A percentile compares a stretch with the other conserved stretches of the same genome.
Evolutionary conservation across 2,113 vertebrate species (phyloP).

Genomic region (Mastomys natalensis): DNA sequence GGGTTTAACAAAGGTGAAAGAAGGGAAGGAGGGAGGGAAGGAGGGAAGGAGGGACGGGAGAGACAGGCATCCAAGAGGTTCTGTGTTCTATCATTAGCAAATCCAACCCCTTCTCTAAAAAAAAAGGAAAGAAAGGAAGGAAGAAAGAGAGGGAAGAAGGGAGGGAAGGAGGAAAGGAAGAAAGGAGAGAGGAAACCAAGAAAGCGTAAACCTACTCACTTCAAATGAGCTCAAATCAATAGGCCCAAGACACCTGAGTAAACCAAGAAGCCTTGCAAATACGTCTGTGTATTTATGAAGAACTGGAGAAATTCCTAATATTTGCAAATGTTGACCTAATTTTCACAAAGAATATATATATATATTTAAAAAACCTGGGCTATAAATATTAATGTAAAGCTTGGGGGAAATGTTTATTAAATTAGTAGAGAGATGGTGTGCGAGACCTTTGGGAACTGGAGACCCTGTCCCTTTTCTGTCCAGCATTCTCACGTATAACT

Average conservation of each 20-base stretch:
- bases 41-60: no score
- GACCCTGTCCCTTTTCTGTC: neutral
- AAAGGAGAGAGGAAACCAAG: neutral
- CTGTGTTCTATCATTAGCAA: neutral
- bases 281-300: neutral
- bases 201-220: constrained; percentile 22
- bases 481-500: constrained; percentile 8
- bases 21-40: neutral
- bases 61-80: neutral
- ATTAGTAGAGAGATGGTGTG: constrained; percentile 21
- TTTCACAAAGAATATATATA: neutral
- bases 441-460: neutral
- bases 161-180: no score
- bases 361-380: constrained; percentile 2
- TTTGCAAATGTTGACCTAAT: constrained; percentile 49
- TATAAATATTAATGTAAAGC: constrained; percentile 32
- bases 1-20: neutral
- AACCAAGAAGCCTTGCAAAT: constrained; percentile 27
- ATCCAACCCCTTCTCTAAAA: neutral
- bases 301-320: neutral
- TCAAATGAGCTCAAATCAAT: constrained; percentile 25
- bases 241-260: neutral
- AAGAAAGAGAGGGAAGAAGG: accelerated
- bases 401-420: neutral
- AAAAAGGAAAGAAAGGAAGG: constrained; percentile 1